A percentile compares a stretch with the other conserved stretches of the same genome.
phyloP scores from a whole-genome alignment of 2,113 vertebrate genomes.

The Strix aluco region DNA sequence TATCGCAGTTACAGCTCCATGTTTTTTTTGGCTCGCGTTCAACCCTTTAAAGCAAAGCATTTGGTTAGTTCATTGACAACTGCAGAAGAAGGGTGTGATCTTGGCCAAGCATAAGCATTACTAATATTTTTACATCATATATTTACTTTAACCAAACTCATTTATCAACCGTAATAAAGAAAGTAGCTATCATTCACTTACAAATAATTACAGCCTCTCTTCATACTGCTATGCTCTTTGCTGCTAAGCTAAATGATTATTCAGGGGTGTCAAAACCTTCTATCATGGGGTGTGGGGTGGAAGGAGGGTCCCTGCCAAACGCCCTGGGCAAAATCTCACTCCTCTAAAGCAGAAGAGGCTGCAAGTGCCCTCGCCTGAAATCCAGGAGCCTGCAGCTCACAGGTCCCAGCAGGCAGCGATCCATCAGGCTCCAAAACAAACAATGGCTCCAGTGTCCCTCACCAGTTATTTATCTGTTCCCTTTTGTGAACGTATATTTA shows the following conservation, averaged over 20 bases:
- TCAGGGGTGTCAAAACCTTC: neutral
- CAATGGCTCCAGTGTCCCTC: neutral
- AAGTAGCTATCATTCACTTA: neutral
- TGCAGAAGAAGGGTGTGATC: conserved; percentile 20
- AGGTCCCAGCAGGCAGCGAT: neutral
- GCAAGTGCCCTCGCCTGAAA: neutral
- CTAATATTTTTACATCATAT: conserved; percentile 35
- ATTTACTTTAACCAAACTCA: conserved; percentile 32
- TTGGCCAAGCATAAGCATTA: conserved; percentile 12
- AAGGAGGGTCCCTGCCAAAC: neutral
- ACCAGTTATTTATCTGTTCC: neutral
- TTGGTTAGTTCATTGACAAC: conserved; percentile 36
- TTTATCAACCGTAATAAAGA: conserved; percentile 35
- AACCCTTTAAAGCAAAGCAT: neutral
- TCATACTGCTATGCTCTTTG: neutral
- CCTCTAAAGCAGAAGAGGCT: neutral
- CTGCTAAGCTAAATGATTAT: neutral
- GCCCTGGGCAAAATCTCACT: neutral
- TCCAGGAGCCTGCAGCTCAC: neutral
- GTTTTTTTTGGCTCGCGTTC: neutral
- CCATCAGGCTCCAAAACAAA: neutral
- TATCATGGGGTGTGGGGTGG: neutral
- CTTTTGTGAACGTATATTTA: neutral
- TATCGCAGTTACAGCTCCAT: neutral
- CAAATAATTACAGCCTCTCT: neutral